phyloP scores from a whole-genome alignment of 2,888 invertebrate genomes.

The Philhelius pedissequus region DNA sequence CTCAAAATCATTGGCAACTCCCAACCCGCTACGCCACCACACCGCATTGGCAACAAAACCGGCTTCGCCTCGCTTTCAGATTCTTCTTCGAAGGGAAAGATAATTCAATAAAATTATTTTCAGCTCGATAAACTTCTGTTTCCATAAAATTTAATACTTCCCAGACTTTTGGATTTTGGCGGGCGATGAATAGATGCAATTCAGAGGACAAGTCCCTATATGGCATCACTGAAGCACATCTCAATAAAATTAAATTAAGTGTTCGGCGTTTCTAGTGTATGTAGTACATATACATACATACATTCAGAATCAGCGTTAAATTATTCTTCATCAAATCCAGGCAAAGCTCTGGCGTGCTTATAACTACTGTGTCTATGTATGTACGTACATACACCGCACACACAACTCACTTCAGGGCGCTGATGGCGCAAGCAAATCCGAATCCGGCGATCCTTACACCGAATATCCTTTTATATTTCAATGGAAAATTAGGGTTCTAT shows the following conservation, averaged over 20 bases:
- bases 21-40: too few relatives aligned
- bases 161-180: background rate
- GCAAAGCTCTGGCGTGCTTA: background rate
- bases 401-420: background rate
- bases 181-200: constrained; percentile 18
- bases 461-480: background rate
- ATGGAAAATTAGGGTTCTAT: constrained; percentile 61
- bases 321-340: constrained; percentile 33
- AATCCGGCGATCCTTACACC: background rate
- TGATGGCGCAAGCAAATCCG: too few relatives aligned
- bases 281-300: too few relatives aligned
- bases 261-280: constrained; percentile 11
- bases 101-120: constrained; percentile 56
- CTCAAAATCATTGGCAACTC: too few relatives aligned
- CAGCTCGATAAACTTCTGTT: constrained; percentile 53
- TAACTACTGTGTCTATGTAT: too few relatives aligned
- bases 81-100: constrained; percentile 7
- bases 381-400: too few relatives aligned
- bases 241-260: constrained; percentile 60
- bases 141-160: constrained; percentile 7
- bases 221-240: constrained; percentile 23
- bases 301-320: constrained; percentile 44
- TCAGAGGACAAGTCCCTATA: background rate
- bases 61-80: too few relatives aligned
- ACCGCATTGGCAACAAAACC: too few relatives aligned